Base-by-base conservation (phyloP, 2,113 vertebrate species). In the Protobothrops flavoviridis region DNA sequence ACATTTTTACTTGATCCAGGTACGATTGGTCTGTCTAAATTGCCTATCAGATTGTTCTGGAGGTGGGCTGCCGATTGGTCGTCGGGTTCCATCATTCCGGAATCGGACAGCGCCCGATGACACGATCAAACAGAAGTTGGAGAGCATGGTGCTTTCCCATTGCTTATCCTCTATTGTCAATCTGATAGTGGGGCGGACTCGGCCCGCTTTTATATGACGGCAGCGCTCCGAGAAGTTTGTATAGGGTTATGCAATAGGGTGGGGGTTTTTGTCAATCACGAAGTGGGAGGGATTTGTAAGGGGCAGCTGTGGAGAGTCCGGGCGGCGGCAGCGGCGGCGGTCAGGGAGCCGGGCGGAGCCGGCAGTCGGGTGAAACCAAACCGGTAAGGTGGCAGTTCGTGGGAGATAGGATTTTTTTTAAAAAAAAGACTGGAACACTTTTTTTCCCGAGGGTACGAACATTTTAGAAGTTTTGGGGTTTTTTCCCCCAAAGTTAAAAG, bases 41-140 rank as follows among this genome's bases (percentile, higher is more conserved):
- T 53, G 55, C 33, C 92, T 87, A 52, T 90, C n/a, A 55, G 24
- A 26, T 6, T 23, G 5, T 55, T 57, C 48, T 3, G 61, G 1
- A n/a, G 33, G 15, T 45, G n/a, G 48, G 48, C 24, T 52, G 45
- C 23, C 5, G 89, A 90, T 93, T 93, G 92, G 88, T 88, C 21
- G 86, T 24, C 23, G n/a, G 13, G 7, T 33, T 39, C 56, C 43
- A 26, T 61, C 81, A 43, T 87, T 87, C 89, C 92, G 92, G 92
- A 93, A 90, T 64, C 89, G 26, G 92, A 59, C 92, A 93, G 92
- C 92, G 88, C 92, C 92, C 92, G 81, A 93, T 87, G 92, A 93
- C 88, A 85, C 74, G 88, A 15, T 48, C 69, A 89, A 45, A 50
- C 53, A 24, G n/a, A 33, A 26, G 15, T 81, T 5, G 23, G 53